Conservation (phyloP, 2,888 invertebrate species). For the Eupithecia inturbata region DNA sequence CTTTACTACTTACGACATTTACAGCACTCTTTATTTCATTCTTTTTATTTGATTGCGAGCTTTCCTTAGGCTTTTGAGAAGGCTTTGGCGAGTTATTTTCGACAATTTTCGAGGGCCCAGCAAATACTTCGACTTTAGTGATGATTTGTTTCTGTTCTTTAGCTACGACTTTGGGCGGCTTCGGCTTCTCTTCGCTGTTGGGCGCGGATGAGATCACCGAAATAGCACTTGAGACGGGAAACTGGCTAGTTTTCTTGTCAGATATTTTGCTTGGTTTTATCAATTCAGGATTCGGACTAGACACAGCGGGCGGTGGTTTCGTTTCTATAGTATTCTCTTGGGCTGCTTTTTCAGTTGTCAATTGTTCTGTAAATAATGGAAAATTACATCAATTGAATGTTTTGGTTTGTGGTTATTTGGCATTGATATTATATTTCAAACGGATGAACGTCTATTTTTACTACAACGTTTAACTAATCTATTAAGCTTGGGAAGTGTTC, state of each 20-base stretch:
- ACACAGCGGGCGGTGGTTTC: conserved; percentile 73
- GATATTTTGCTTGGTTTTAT: conserved; percentile 78
- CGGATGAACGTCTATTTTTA: not conserved
- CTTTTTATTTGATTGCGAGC: conserved; percentile 59
- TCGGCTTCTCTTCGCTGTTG: conserved; percentile 78
- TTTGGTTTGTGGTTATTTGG: not conserved
- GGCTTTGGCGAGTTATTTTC: conserved; percentile 68
- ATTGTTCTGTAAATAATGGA: conserved; percentile 67
- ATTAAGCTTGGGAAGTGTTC: not conserved
- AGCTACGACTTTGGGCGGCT: conserved; percentile 74
- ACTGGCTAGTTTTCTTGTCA: conserved; percentile 72
- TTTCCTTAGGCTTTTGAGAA: conserved; percentile 59
- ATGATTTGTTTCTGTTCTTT: conserved; percentile 79
- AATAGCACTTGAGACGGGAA: conserved; percentile 72
- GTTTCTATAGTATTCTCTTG: conserved; percentile 80
- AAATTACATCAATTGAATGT: not conserved
- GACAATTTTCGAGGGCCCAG: conserved; percentile 79
- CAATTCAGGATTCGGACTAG: conserved; percentile 71
- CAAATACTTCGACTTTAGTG: conserved; percentile 83
- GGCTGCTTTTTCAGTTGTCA: conserved; percentile 72
- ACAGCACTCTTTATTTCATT: conserved; percentile 71
- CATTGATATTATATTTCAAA: not conserved
- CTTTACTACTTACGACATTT: conserved; percentile 75
- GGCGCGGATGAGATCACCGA: conserved; percentile 70
- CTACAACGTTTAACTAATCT: no score